Conservation (phyloP, 2,113 vertebrate species). For the Podocnemis expansa region DNA sequence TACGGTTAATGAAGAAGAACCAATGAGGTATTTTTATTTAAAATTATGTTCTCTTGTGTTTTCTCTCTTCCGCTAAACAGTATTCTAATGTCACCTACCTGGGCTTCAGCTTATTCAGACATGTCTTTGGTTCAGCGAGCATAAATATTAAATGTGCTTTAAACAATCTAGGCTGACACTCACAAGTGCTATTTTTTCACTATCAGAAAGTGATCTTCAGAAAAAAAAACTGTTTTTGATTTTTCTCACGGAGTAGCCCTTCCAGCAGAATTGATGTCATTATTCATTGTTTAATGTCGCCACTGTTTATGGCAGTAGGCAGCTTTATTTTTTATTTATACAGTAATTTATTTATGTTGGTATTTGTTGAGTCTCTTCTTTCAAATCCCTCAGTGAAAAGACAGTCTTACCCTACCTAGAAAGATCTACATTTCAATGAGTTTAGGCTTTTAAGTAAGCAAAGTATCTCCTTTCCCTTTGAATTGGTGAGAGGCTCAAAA, state of each 20-base stretch:
- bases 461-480: slow-evolving; percentile 31
- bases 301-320: slow-evolving; percentile 10
- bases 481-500: slow-evolving; percentile 11
- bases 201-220: slow-evolving; percentile 23
- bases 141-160: not conserved
- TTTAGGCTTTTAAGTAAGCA: slow-evolving; percentile 37
- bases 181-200: not conserved
- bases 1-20: not conserved
- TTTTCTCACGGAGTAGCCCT: not conserved
- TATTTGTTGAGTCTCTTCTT: slow-evolving; percentile 52
- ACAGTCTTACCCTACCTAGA: slow-evolving; percentile 11
- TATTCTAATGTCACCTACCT: not conserved
- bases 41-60: not conserved
- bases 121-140: not conserved
- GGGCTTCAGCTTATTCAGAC: not conserved
- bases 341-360: slow-evolving; percentile 69
- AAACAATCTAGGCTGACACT: not conserved
- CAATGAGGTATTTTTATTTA: slow-evolving; percentile 49
- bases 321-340: slow-evolving; percentile 70
- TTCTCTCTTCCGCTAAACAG: not conserved
- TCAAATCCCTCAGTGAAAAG: slow-evolving; percentile 44
- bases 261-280: not conserved
- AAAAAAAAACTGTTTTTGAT: slow-evolving; percentile 32
- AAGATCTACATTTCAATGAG: slow-evolving; percentile 37
- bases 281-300: slow-evolving; percentile 43